Evolutionary conservation across 1,140 invertebrate genomes (phyloP).

Genomic region (Cydia fagiglandana): DNA sequence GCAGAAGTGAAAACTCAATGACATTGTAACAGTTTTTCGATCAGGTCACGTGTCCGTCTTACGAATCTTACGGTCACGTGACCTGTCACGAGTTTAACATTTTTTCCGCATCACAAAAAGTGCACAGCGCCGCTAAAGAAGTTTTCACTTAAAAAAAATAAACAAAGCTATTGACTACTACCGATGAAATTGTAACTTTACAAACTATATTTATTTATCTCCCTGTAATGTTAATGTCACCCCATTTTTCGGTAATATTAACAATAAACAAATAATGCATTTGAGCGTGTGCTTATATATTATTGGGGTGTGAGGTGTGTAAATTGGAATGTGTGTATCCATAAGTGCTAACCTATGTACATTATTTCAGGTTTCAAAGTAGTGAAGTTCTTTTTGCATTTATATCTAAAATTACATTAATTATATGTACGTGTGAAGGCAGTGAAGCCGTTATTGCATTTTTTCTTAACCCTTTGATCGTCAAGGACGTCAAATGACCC

Average conservation of each 20-base stretch:
- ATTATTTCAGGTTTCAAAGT: neutral
- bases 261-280: neutral
- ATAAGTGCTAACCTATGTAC: neutral
- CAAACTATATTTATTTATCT: neutral
- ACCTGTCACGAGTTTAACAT: too few species aligned
- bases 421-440: neutral
- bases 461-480: neutral
- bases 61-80: too few species aligned
- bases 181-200: too few species aligned
- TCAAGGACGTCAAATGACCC: too few species aligned
- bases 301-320: neutral
- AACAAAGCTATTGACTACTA: neutral
- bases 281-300: neutral
- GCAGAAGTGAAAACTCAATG: too few species aligned
- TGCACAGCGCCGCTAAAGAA: too few species aligned
- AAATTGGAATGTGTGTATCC: conserved; percentile 1
- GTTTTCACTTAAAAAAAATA: too few species aligned
- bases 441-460: neutral
- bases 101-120: too few species aligned
- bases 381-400: neutral
- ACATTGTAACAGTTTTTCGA: too few species aligned
- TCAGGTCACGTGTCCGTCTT: too few species aligned
- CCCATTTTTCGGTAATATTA: neutral
- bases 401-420: neutral
- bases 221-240: neutral